Evolutionary conservation across 2,888 invertebrate genomes (phyloP), one percentile per base, ranked within the genome.

Genomic region (Meandrusa payeni): DNA sequence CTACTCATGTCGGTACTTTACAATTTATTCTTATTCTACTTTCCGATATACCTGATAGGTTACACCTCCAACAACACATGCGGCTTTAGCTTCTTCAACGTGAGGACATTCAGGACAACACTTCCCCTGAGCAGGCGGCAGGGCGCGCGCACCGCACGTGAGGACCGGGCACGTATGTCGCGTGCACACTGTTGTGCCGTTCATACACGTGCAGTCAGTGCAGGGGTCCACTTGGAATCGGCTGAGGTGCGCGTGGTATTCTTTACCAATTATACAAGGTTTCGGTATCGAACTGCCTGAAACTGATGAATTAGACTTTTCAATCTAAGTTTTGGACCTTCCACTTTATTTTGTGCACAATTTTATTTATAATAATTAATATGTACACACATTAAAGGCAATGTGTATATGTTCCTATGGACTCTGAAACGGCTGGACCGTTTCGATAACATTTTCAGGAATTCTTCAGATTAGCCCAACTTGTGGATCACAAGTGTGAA

Each of bases 141-240:
- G 82, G 13, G 93, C 93, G 0, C 91, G 89, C 0, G 94, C 91
- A 49, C 97, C 98, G 62, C 96, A 95, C 44, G 97, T 88, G 1
- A 96, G 92, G n/a, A 96, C 94, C 0, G 97, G 97, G 61, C 98
- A 98, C 0, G 96, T 94, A 55, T 92, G 90, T 6, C 95, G 89
- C 42, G 90, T 90, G 76, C 97, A 97, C 33, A 94, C 89, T 0
- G 94, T 92, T 2, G 95, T 95, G 27, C 94, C 93, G 59, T 94
- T 94, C 57, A 88, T 69, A 67, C 97, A 98, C 5, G 90, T 91
- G 80, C 98, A 98, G 36, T 91, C 91, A 0, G 97, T 96, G 79
- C 97, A 98, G 1, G 91, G 91, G 68, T 95, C 95, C 29, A 89
- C 90, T 48, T 77, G 88, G 61, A 94, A 94, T 9, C 89, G 79